phyloP scores from a whole-genome alignment of 2,888 invertebrate genomes.

The Linnaemya vulpina region DNA sequence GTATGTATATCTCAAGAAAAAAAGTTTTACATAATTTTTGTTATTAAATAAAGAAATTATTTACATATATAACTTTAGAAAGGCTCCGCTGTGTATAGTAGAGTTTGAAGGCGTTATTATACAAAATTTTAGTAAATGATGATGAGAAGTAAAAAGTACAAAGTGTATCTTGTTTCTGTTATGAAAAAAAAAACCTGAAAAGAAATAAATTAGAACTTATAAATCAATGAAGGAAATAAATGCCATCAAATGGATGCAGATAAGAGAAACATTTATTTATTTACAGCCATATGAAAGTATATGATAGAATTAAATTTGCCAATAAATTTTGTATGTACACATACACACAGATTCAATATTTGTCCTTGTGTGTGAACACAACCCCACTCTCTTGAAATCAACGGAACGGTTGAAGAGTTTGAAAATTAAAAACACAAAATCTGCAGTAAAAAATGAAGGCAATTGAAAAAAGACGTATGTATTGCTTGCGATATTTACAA shows the following conservation, averaged over 20 bases:
- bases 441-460: too few relatives aligned
- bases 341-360: background rate
- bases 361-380: too few relatives aligned
- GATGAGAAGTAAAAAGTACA: conserved; percentile 15
- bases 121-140: conserved; percentile 22
- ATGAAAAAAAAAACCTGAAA: conserved; percentile 22
- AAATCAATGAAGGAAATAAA: conserved; percentile 66
- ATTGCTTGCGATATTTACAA: too few relatives aligned
- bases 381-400: too few relatives aligned
- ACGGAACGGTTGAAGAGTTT: too few relatives aligned
- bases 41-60: too few relatives aligned
- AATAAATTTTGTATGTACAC: conserved; percentile 28
- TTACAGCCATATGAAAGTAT: conserved; percentile 43
- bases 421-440: too few relatives aligned
- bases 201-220: conserved; percentile 53
- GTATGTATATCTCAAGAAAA: too few relatives aligned
- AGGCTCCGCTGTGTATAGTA: background rate
- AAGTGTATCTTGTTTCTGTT: conserved; percentile 11
- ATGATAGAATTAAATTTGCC: conserved; percentile 62
- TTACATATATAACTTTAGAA: background rate
- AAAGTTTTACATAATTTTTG: too few relatives aligned
- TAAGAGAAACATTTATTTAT: conserved; percentile 29
- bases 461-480: too few relatives aligned
- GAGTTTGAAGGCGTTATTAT: background rate
- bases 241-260: conserved; percentile 60